Percentiles rank a stretch among this genome's conserved stretches.
Conservation (phyloP, 2,113 vertebrate species). For the Chloroceryle aenea region DNA sequence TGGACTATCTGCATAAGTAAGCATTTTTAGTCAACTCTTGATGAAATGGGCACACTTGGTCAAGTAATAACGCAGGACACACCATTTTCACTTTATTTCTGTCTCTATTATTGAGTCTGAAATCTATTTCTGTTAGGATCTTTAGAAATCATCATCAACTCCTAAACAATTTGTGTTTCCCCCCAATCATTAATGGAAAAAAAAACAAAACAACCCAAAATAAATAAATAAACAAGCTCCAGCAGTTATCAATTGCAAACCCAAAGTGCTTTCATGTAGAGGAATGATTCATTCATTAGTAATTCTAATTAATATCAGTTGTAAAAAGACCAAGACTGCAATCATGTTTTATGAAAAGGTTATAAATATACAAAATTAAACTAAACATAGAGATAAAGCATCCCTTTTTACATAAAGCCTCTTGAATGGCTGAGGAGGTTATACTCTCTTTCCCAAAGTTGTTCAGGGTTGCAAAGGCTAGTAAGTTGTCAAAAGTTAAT, state of each 20-base stretch:
- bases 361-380: background rate
- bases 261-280: background rate
- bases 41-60: background rate
- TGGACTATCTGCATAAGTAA: background rate
- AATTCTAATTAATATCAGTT: background rate
- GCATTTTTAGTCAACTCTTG: background rate
- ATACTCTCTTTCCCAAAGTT: background rate
- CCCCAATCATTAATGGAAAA: background rate
- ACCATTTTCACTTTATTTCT: background rate
- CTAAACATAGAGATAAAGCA: background rate
- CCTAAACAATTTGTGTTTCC: background rate
- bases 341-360: background rate
- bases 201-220: background rate
- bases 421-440: background rate
- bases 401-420: background rate
- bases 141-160: background rate
- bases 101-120: background rate
- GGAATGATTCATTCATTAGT: background rate
- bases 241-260: background rate
- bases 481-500: background rate
- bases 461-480: background rate
- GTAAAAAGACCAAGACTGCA: background rate
- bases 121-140: background rate
- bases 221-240: background rate
- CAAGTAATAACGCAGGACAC: background rate